These are phyloP conservation scores for Macquaria ambigua DNA, from an alignment of 2,113 vertebrate genomes.

Conservation along the genomic window DNA sequence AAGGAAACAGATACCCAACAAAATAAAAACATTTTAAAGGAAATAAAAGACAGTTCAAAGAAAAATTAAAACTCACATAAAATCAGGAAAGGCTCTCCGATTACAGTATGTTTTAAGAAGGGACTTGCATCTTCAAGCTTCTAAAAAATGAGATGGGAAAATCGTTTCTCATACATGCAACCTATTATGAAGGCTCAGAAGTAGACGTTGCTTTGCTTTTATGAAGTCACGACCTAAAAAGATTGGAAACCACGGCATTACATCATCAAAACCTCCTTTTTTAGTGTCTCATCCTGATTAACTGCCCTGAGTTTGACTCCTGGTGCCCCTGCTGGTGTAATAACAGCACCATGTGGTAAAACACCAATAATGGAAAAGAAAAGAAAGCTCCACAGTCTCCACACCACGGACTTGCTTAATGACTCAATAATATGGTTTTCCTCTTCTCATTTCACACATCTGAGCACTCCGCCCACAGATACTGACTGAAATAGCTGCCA, in stretches of 20 bases:
- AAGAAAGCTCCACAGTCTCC: slow-evolving; percentile 10
- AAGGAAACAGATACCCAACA: too few relatives aligned
- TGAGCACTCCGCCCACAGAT: slow-evolving; percentile 59
- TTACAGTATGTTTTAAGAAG: too few relatives aligned
- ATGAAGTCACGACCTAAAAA: not conserved
- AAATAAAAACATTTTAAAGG: too few relatives aligned
- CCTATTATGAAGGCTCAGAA: not conserved
- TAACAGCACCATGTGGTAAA: slow-evolving; percentile 28
- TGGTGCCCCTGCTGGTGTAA: slow-evolving; percentile 18
- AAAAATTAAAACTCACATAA: too few relatives aligned
- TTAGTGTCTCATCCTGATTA: not conserved
- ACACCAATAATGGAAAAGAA: slow-evolving; percentile 6
- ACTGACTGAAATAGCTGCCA: slow-evolving; percentile 60
- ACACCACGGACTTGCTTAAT: slow-evolving; percentile 49
- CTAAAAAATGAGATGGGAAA: not conserved
- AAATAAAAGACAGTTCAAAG: too few relatives aligned
- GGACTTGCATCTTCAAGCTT: not conserved
- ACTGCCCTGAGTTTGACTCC: not conserved
- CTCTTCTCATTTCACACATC: slow-evolving; percentile 71
- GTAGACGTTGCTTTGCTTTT: not conserved
- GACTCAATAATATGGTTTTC: slow-evolving; percentile 61
- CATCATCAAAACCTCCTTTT: not conserved
- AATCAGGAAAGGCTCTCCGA: too few relatives aligned
- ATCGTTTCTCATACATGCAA: not conserved
- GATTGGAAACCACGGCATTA: not conserved